These are phyloP conservation scores for Caenorhabditis sp. DNA, from an alignment of 2,888 invertebrate species.

Conservation along the genomic window DNA sequence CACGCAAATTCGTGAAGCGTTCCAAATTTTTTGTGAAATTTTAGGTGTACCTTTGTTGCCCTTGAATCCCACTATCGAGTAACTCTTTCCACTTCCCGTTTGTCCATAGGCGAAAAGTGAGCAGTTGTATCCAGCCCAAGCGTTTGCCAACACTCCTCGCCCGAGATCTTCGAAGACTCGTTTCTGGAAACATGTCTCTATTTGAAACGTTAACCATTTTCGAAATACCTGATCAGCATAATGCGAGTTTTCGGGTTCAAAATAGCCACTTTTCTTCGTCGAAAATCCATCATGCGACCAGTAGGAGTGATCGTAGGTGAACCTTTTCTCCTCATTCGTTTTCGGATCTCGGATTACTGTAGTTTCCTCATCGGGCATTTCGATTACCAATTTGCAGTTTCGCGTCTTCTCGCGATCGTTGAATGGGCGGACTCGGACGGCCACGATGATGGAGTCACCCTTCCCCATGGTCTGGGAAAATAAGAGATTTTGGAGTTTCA, in stretches of 20 bases:
- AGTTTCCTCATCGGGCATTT: slow-evolving; percentile 84
- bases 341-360: slow-evolving; percentile 85
- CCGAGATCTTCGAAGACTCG: slow-evolving; percentile 86
- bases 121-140: slow-evolving; percentile 86
- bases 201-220: no score
- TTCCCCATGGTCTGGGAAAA: slow-evolving; percentile 52
- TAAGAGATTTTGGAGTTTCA: not conserved
- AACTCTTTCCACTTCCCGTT: slow-evolving; percentile 86
- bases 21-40: slow-evolving; percentile 86
- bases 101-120: slow-evolving; percentile 87
- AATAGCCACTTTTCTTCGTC: slow-evolving; percentile 84
- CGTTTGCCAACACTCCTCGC: slow-evolving; percentile 85
- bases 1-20: slow-evolving; percentile 89
- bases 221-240: slow-evolving; percentile 85
- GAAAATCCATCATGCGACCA: slow-evolving; percentile 86
- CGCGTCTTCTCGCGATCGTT: slow-evolving; percentile 85
- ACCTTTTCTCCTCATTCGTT: slow-evolving; percentile 84
- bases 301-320: slow-evolving; percentile 86
- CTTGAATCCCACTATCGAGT: slow-evolving; percentile 86
- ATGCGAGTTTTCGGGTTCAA: slow-evolving; percentile 83
- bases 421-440: slow-evolving; percentile 86
- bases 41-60: slow-evolving; percentile 84
- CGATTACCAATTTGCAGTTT: slow-evolving; percentile 84
- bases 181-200: slow-evolving; percentile 83
- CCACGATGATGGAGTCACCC: slow-evolving; percentile 85